Base-by-base conservation (phyloP, 1,140 invertebrate species). In the Meloidogyne floridensis region DNA sequence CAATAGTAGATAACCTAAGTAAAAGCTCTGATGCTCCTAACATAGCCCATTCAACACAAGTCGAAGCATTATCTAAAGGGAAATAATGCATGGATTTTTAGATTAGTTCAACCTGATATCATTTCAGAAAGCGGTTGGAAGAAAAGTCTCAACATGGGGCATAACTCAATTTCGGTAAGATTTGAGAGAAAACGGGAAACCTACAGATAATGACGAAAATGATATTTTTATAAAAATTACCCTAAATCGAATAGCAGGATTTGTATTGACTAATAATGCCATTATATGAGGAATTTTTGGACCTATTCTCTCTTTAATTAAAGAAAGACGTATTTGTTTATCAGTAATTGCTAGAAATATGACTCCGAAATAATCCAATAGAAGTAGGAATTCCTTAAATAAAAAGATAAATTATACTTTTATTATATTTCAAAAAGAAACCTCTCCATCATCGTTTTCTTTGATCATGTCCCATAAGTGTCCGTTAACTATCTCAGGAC, bases 11-110 rank as follows among this genome's bases (percentile, higher is more conserved):
- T 15, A 88, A 56, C 9, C 59, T 72, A 47, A 53, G 20, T 20
- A 87, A 42, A 15, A 88, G 47, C 77, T 87, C 86, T 11, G 84
- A 70, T 3, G 81, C 87, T 4, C 86, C 86, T n/a, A 69, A 76
- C 18, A 87, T 70, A 6, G 65, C 81, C 47, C 75, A 51, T 15
- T 75, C 77, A 6, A 47, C n/a, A 54, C 77, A 81, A 13, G 85
- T 82, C 20, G 75, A 74, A 18, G 10, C 8, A 13, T 65, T 47
- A 32, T 69, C 77, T 79, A 72, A 79, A 47, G 47, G 47, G 47
- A 47, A 47, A 79, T 18, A 78, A n/a, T 47, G 51, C 20, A 65
- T 1, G 5, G 71, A 47, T 71, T 47, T 15, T 70, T 13, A 18
- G 47, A 70, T 10, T 13, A 43, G n/a, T 47, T 51, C 47, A 13